Evolutionary conservation across 1,140 invertebrate species (phyloP), one percentile per base, ranked within the genome.

Genomic region (Musca vetustissima): DNA sequence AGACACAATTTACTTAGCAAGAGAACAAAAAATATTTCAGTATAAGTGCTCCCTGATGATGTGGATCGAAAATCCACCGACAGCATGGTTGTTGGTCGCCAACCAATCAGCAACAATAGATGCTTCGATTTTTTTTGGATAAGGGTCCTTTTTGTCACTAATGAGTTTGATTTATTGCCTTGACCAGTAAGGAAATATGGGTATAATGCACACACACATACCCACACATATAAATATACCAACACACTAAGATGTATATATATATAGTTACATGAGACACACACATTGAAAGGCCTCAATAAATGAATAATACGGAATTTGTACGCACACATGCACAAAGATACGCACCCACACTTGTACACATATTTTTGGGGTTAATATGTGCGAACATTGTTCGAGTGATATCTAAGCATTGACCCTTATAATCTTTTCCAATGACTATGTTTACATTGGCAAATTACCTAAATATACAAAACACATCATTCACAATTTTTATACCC

Each of bases 381-480:
- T 55, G 21, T 25, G n/a, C n/a, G 53, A 55, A 24, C 19, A 22
- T 3, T 57, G 53, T 57, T 9, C 24, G 21, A 24, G 21, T 55
- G 24, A 55, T 55, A 55, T 55, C 9, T 55, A 57, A 28, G 3
- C 15, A 57, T 43, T 43, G n/a, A 57, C 24, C 53, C 53, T 57
- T 57, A 57, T 57, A 57, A 57, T 57, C 53, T 57, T 57, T 57
- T 57, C 22, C 28, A 57, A 57, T 57, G 19, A 57, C 53, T 57
- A 28, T 57, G 24, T 57, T 57, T 57, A 57, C 53, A 24, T 57
- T 57, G 11, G 22, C 53, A 57, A 57, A 57, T 57, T 57, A 57
- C 53, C 53, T 28, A 57, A 57, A 15, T 28, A 14, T 28, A 57
- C n/a, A 57, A 14, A 57, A 57, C 15, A 32, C 22, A 21, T 53